Conservation (phyloP, 2,888 invertebrate species). For the Panzeria rudis region DNA sequence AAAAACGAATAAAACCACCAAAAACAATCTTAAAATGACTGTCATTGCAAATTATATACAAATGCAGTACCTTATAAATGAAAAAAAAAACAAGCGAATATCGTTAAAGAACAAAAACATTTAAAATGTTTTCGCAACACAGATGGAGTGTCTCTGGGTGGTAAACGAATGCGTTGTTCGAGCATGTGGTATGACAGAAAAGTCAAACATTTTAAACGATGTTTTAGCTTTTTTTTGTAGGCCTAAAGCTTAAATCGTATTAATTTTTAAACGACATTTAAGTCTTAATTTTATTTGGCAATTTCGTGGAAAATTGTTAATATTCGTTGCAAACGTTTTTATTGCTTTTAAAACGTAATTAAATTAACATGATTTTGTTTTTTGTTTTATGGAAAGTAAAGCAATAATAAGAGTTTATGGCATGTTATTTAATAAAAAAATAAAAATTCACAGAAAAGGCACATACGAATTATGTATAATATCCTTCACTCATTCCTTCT, state of each 20-base stretch:
- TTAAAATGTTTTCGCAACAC: constrained; percentile 21
- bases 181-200: background rate
- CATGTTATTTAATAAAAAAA: background rate
- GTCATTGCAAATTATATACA: constrained; percentile 38
- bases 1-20: background rate
- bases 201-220: background rate
- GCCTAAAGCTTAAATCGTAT: constrained; percentile 46
- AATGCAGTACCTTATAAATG: constrained; percentile 35
- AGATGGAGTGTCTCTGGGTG: constrained; percentile 12
- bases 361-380: background rate
- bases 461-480: no score
- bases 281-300: constrained; percentile 26
- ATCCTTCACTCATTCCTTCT: no score
- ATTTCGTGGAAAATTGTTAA: constrained; percentile 30
- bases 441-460: no score
- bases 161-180: constrained; percentile 5
- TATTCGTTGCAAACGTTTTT: background rate
- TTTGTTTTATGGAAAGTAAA: background rate
- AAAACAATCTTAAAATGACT: constrained; percentile 26
- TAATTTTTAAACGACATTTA: constrained; percentile 20
- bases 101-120: constrained; percentile 37
- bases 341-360: constrained; percentile 1
- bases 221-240: background rate
- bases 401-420: background rate
- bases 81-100: constrained; percentile 4